phyloP scores from a whole-genome alignment of 2,797 vertebrate species.

The Paedocypris micromegethes region DNA sequence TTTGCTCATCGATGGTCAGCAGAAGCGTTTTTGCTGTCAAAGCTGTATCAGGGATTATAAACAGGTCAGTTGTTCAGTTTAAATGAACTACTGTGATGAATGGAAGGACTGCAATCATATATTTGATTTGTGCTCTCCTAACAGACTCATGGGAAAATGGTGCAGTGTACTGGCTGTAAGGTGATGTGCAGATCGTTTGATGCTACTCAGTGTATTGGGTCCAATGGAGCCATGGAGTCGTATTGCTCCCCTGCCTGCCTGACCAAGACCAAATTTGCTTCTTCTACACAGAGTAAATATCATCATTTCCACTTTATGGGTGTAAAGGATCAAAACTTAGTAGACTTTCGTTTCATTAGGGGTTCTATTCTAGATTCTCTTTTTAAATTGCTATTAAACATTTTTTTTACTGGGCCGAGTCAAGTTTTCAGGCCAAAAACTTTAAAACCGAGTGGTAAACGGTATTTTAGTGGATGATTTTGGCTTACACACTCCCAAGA shows the following conservation, averaged over 20 bases:
- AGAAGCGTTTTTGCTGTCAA: constrained; percentile 97
- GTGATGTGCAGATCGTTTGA: constrained; percentile 90
- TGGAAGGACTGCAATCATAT: neutral
- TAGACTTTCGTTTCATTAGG: neutral
- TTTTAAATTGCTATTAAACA: too few relatives aligned
- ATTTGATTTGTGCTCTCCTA: constrained; percentile 23
- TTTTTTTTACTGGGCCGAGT: too few relatives aligned
- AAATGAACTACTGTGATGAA: neutral
- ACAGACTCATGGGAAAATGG: constrained; percentile 90
- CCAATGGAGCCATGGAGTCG: constrained; percentile 84
- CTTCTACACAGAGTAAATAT: constrained; percentile 67
- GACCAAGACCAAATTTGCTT: constrained; percentile 86
- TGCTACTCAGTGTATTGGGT: constrained; percentile 88
- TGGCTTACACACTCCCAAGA: too few relatives aligned
- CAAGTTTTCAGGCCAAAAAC: too few relatives aligned
- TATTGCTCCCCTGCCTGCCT: constrained; percentile 94
- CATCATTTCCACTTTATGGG: neutral
- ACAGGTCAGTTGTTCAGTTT: constrained; percentile 72
- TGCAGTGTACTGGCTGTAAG: constrained; percentile 87
- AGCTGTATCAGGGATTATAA: constrained; percentile 96
- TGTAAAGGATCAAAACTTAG: neutral
- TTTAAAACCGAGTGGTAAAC: too few relatives aligned
- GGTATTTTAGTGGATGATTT: too few relatives aligned
- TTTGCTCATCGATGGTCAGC: constrained; percentile 90
- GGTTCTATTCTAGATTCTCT: too few relatives aligned